Evolutionary conservation across 2,113 vertebrate genomes (phyloP).

Genomic region (Stigmatopora argus): DNA sequence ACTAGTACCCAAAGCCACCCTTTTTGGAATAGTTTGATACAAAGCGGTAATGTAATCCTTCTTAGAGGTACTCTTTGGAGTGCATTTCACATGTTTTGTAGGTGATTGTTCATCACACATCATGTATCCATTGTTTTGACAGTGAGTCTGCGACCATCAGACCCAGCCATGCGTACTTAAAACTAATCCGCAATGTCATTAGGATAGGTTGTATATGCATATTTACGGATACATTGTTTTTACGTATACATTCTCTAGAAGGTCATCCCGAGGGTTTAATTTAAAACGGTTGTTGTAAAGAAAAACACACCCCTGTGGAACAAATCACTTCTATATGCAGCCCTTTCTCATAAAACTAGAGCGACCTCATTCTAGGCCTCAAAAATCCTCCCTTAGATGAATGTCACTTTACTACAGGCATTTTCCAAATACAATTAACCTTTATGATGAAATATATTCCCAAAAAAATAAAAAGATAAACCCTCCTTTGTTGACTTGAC

Average conservation of each 20-base stretch:
- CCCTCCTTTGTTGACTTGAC: neutral
- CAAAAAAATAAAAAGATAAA: neutral
- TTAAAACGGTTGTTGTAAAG: neutral
- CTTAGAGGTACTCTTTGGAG: neutral
- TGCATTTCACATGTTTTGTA: neutral
- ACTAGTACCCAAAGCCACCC: too few species aligned
- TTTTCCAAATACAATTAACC: slow-evolving; percentile 24
- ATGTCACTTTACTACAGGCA: slow-evolving; percentile 17
- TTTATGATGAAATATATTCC: neutral
- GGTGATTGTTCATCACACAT: slow-evolving; percentile 24
- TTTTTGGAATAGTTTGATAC: too few species aligned
- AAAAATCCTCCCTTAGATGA: slow-evolving; percentile 4
- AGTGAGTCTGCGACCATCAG: slow-evolving; percentile 26
- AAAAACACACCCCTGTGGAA: slow-evolving; percentile 32
- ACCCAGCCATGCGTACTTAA: slow-evolving; percentile 36
- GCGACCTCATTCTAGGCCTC: slow-evolving; percentile 3
- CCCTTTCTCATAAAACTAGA: slow-evolving; percentile 10
- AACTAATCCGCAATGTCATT: slow-evolving; percentile 50
- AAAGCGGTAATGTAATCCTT: neutral
- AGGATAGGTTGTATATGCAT: slow-evolving; percentile 59
- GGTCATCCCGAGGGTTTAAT: slow-evolving; percentile 17
- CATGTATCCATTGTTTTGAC: slow-evolving; percentile 18
- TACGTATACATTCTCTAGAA: neutral
- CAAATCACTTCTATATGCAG: slow-evolving; percentile 30
- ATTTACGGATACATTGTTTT: slow-evolving; percentile 17